Conservation (phyloP, 2,113 vertebrate species). For the Ophthalmolycus amberensis region DNA sequence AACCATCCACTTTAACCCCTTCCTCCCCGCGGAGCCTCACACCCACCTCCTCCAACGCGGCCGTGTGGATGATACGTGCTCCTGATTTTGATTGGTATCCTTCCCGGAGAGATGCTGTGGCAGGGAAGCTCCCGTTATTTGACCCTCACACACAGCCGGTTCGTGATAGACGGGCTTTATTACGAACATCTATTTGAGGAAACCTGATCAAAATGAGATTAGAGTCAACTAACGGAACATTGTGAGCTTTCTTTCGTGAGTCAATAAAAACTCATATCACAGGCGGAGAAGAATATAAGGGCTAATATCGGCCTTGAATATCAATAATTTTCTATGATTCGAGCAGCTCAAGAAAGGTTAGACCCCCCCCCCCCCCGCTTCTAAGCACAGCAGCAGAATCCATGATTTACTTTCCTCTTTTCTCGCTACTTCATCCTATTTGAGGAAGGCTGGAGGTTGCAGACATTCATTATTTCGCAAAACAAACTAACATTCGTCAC, state of each 20-base stretch:
- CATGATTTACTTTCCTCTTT: constrained; percentile 42
- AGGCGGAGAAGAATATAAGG: not conserved
- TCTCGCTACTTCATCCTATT: constrained; percentile 31
- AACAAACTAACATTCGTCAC: constrained; percentile 53
- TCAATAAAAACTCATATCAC: not conserved
- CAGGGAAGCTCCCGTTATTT: no score
- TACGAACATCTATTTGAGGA: not conserved
- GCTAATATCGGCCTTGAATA: not conserved
- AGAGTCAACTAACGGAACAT: not conserved
- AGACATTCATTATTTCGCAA: constrained; percentile 38
- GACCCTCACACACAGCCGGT: not conserved
- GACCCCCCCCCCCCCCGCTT: not conserved
- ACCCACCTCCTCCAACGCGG: constrained; percentile 12
- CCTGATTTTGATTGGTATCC: constrained; percentile 57
- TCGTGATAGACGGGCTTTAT: not conserved
- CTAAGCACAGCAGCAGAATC: not conserved
- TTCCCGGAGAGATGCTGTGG: not conserved
- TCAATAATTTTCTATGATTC: constrained; percentile 1
- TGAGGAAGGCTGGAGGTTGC: constrained; percentile 47
- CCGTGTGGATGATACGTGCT: constrained; percentile 54
- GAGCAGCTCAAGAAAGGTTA: constrained; percentile 20
- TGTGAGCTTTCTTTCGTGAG: not conserved
- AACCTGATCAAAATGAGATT: constrained; percentile 18
- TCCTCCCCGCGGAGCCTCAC: not conserved
- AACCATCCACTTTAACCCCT: constrained; percentile 67